Conservation (phyloP, 2,797 vertebrate species). For the Morus bassanus region DNA sequence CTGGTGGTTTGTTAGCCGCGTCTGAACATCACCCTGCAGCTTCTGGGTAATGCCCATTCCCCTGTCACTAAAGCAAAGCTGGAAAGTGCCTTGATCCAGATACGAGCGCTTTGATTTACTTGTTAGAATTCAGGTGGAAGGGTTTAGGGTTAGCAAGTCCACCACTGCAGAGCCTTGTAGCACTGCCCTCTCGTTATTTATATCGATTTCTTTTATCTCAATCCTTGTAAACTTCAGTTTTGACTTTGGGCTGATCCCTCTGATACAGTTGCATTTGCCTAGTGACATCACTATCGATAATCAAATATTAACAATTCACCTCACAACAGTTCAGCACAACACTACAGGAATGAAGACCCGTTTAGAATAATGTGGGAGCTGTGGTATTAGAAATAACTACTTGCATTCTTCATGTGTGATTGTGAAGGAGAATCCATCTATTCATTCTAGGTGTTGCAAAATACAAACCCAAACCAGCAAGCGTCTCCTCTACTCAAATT, state of each 20-base stretch:
- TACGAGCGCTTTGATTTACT: not conserved
- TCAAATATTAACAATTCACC: not conserved
- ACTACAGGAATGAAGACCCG: not conserved
- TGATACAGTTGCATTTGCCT: not conserved
- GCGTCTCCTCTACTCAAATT: not conserved
- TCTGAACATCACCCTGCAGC: constrained; percentile 15
- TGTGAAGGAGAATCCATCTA: not conserved
- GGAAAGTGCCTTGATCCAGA: constrained; percentile 34
- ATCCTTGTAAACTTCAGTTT: not conserved
- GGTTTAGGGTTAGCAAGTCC: constrained; percentile 46
- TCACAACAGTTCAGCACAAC: not conserved
- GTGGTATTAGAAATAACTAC: not conserved
- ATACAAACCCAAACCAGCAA: not conserved
- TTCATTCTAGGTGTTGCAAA: not conserved
- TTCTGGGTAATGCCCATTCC: constrained; percentile 54
- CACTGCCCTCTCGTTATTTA: not conserved
- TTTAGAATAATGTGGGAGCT: not conserved
- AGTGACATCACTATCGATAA: constrained; percentile 1
- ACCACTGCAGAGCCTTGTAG: not conserved
- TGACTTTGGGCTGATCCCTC: not conserved
- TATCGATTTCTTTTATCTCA: not conserved
- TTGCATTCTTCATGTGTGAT: not conserved
- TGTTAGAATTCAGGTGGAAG: constrained; percentile 46
- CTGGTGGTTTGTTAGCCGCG: constrained; percentile 7
- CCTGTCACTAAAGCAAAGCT: not conserved